Evolutionary conservation across 2,888 invertebrate species (phyloP).

Genomic region (Pammene aurita): DNA sequence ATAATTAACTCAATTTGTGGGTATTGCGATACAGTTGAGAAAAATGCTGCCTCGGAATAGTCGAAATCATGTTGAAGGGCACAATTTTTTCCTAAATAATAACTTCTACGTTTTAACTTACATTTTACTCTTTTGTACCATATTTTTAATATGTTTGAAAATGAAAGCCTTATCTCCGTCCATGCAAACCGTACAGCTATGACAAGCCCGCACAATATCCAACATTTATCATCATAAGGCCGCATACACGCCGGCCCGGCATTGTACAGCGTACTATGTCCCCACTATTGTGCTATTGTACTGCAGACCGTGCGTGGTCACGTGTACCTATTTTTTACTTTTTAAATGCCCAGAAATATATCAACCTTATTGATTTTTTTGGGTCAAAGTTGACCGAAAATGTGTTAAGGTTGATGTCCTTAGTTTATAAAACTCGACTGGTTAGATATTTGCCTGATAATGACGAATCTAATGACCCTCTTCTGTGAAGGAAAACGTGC

Average conservation of each 20-base stretch:
- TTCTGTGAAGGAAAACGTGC: too few relatives aligned
- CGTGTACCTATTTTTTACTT: slow-evolving; percentile 12
- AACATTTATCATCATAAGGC: slow-evolving; percentile 80
- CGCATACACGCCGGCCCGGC: slow-evolving; percentile 52
- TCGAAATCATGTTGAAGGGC: too few relatives aligned
- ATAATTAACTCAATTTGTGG: too few relatives aligned
- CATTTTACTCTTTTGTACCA: too few relatives aligned
- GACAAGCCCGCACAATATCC: slow-evolving; percentile 60
- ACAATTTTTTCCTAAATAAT: too few relatives aligned
- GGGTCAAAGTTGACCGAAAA: slow-evolving; percentile 16
- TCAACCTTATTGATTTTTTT: slow-evolving; percentile 17
- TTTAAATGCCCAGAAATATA: slow-evolving; percentile 18
- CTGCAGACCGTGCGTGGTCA: slow-evolving; percentile 20
- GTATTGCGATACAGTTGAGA: too few relatives aligned
- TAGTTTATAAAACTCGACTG: neutral
- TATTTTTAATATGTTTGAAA: neutral
- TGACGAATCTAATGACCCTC: too few relatives aligned
- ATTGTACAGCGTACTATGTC: slow-evolving; percentile 45
- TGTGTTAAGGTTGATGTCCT: neutral
- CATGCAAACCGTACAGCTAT: slow-evolving; percentile 55
- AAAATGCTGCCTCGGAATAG: too few relatives aligned
- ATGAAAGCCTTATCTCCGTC: slow-evolving; percentile 34
- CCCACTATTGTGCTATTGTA: slow-evolving; percentile 42
- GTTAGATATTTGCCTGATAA: too few relatives aligned
- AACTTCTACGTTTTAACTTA: neutral